Evolutionary conservation across 2,888 invertebrate species (phyloP), one percentile per base, ranked within the genome.

Genomic region (Drosophila paramelanica): DNA sequence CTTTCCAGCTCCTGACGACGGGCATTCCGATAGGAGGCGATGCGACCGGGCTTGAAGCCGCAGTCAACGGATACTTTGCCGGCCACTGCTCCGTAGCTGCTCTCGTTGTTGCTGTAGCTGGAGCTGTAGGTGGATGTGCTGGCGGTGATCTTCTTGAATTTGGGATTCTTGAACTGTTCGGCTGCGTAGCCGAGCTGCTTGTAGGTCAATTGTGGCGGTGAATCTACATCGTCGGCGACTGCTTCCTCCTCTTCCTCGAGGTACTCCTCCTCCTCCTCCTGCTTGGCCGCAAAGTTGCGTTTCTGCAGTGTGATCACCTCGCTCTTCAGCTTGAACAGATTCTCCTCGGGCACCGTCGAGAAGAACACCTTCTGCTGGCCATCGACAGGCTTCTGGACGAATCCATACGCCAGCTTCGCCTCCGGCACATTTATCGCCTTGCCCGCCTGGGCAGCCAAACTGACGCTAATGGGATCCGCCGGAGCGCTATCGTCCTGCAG

Each of bases 391-490:
- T 81, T 75, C 14, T 92, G 93, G 10, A 92, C 90, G 67, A 93
- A 94, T 2, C 94, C 94, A 72, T 93, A 94, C 5, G 93, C 89
- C 7, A 94, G 80, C 70, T 92, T 93, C 8, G 93, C 93, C 82
- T 94, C 94, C 0, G 92, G 92, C 6, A 93, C 90, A 20, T 89
- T 88, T 43, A 92, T 91, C 8, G 92, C 90, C 51, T 92, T 92
- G 14, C 91, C 91, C 11, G 92, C 89, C 66, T 92, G 92, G 46
- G 91, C 90, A 1, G 93, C 93, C 17, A 94, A 73, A 5, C 92
- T 90, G 14, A 93, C 84, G 42, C 93, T 93, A 1, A 94, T 93
- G 7, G 93, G 92, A 89, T 94, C 93, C 0, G 93, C 93, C 6
- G 93, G 92, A 8, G 81, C 45, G 3, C 81, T 82, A 31, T 86